Evolutionary conservation across 2,888 invertebrate species (phyloP), one percentile per base, ranked within the genome.

Genomic region (Cataglyphis albicans): DNA sequence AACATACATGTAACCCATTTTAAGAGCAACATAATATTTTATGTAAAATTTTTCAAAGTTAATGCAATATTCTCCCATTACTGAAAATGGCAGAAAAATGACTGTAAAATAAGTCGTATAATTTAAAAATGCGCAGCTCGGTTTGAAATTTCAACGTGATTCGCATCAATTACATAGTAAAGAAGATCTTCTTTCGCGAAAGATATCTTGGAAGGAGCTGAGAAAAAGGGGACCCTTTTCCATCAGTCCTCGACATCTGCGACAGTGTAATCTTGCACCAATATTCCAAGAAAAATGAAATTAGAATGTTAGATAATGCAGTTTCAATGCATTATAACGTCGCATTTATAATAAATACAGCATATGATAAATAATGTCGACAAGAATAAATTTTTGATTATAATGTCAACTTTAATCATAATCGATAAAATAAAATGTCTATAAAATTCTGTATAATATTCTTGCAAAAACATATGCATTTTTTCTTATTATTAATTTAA

Each of bases 91-190:
- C 55, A 67, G 41, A 29, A 52, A 57, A 76, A 41, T 12, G 38
- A 65, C n/a, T 65, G n/a, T 25, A 25, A 25, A 18, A 29, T 52
- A 64, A 35, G 67, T 67, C 6, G 55, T 55, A 57, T 67, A 76
- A 67, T 41, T 41, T 76, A 38, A 67, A 76, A 76, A 67, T 76
- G 57, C 76, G 65, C 41, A 76, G 65, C 55, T 67, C 29, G 76
- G 76, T 76, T 76, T 76, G 76, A 76, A 76, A 76, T 76, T 76
- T 76, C 67, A 76, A 76, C 67, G 67, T 67, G 76, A 76, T 76
- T 76, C 67, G 76, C 67, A 67, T 76, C 76, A 76, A 76, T 76
- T 76, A 76, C n/a, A n/a, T 76, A 76, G 55, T 41, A 41, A 67
- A 67, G 67, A 76, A 38, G 76, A 76, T 76, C 76, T 67, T 57